Conservation (phyloP, 2,797 vertebrate genomes). For the Takifugu ocellatus region DNA sequence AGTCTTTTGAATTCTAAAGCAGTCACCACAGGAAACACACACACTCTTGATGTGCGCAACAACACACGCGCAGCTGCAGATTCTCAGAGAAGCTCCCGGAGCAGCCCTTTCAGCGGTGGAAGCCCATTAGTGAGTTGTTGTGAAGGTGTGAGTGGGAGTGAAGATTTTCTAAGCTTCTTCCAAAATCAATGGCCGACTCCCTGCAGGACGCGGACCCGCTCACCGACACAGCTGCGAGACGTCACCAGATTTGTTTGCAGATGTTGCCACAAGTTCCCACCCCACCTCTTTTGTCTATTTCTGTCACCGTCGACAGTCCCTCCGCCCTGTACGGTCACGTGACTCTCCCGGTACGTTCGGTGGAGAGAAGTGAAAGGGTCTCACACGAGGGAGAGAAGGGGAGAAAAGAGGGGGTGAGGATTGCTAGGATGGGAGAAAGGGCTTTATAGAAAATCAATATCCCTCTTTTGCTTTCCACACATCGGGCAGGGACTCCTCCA, state of each 20-base stretch:
- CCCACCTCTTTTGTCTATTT: background rate
- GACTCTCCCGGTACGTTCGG: slow-evolving; percentile 13
- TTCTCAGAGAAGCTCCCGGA: slow-evolving; percentile 39
- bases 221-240: slow-evolving; percentile 1
- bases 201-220: slow-evolving; percentile 21
- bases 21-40: slow-evolving; percentile 8
- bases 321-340: slow-evolving; percentile 24
- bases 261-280: slow-evolving; percentile 11
- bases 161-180: slow-evolving; percentile 44
- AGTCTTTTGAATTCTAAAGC: slow-evolving; percentile 2
- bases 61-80: slow-evolving; percentile 31
- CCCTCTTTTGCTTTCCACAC: slow-evolving; percentile 41
- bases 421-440: slow-evolving; percentile 19
- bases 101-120: slow-evolving; percentile 46
- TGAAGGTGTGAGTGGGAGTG: slow-evolving; percentile 60
- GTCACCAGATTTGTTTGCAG: slow-evolving; percentile 18
- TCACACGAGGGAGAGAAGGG: slow-evolving; percentile 10
- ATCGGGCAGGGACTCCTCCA: slow-evolving; percentile 4
- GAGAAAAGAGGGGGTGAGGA: slow-evolving; percentile 10
- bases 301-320: slow-evolving; percentile 22
- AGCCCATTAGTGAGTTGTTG: slow-evolving; percentile 58
- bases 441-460: slow-evolving; percentile 59
- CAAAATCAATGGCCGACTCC: slow-evolving; percentile 40
- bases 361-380: slow-evolving; percentile 25
- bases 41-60: slow-evolving; percentile 8